A percentile compares a stretch with the other conserved stretches of the same genome.
Conservation (phyloP, 2,113 vertebrate species). For the Sitta europaea region DNA sequence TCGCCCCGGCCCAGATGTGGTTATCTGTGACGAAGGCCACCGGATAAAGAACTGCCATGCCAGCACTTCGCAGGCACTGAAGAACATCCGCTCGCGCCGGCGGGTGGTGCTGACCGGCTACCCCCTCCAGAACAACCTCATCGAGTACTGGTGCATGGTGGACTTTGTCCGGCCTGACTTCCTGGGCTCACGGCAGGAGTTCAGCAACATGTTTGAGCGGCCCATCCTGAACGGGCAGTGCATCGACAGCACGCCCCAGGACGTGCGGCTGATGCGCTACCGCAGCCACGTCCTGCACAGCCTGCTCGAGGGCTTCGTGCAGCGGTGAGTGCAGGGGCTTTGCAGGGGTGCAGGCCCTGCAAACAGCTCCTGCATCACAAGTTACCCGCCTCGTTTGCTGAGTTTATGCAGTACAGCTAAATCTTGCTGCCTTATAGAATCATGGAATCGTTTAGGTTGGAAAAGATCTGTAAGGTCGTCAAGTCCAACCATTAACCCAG, state of each 20-base stretch:
- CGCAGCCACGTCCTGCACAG: slow-evolving; percentile 97
- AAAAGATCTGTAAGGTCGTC: not conserved
- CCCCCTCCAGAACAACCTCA: slow-evolving; percentile 97
- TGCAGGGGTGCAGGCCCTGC: accelerated
- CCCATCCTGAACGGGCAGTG: slow-evolving; percentile 98
- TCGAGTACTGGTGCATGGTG: slow-evolving; percentile 99
- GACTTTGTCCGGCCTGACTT: slow-evolving; percentile 98
- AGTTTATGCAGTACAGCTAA: not conserved
- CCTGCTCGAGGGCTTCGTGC: slow-evolving; percentile 96
- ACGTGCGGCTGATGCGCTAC: slow-evolving; percentile 94
- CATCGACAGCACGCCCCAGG: slow-evolving; percentile 95
- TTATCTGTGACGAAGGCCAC: slow-evolving; percentile 98
- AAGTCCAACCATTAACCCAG: accelerated
- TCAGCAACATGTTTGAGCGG: slow-evolving; percentile 99
- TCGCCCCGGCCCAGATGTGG: slow-evolving; percentile 93
- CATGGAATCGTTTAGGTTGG: not conserved
- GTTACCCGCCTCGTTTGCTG: not conserved
- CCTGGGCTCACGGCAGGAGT: slow-evolving; percentile 94
- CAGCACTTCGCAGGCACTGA: slow-evolving; percentile 96
- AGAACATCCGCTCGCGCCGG: slow-evolving; percentile 93
- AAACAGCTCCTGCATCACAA: not conserved
- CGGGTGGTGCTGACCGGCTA: slow-evolving; percentile 95
- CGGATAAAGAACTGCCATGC: slow-evolving; percentile 99
- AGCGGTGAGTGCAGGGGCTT: slow-evolving; percentile 79
- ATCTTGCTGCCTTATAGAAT: not conserved